Evolutionary conservation across 2,797 vertebrate genomes (phyloP), one percentile per base, ranked within the genome.

Genomic region (Gambusia yucatana): DNA sequence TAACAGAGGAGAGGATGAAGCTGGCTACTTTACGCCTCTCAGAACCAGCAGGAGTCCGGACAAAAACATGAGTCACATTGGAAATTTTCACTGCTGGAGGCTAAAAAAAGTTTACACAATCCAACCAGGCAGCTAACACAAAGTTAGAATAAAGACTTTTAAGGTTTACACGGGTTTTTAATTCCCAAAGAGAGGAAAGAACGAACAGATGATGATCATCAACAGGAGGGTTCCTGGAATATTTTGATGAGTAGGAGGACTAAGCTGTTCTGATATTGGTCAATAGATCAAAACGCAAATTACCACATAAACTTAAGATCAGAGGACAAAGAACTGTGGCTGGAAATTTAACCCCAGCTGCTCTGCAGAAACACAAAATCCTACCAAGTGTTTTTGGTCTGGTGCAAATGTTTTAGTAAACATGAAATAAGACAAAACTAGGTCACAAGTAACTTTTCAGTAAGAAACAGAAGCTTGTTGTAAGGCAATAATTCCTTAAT

Each of bases 1-100:
- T 93, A 39, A 76, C 22, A n/a, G n/a, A 73, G 14, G 47, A 0
- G 48, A 52, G 41, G 2, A 17, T 25, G 22, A 28, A 43, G 33
- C 30, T n/a, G 6, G 9, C 36, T 39, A 20, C 63, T 67, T 41
- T 25, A 67, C 10, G 1, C 36, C 63, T 22, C 63, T 63, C 16
- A 63, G 33, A 63, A 63, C 61, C 61, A 36, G 17, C 16, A 33
- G 17, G 61, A 65, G 36, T 10, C 61, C 17, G 0, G 2, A 36
- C 61, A 17, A 39, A 63, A 28, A 20, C 30, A 63, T 0, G 61
- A 63, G 61, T 36, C 17, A 7, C 6, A 33, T 8, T 2, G 59
- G 13, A 2, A 33, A 33, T 22, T 39, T 39, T 36, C 33, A 20
- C 33, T 39, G 33, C 11, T 39, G 9, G 16, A 65, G 14, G 33